Percentiles rank a stretch among this genome's conserved stretches.
Conservation (phyloP, 2,888 invertebrate species). For the Drosophila imparisetae region DNA sequence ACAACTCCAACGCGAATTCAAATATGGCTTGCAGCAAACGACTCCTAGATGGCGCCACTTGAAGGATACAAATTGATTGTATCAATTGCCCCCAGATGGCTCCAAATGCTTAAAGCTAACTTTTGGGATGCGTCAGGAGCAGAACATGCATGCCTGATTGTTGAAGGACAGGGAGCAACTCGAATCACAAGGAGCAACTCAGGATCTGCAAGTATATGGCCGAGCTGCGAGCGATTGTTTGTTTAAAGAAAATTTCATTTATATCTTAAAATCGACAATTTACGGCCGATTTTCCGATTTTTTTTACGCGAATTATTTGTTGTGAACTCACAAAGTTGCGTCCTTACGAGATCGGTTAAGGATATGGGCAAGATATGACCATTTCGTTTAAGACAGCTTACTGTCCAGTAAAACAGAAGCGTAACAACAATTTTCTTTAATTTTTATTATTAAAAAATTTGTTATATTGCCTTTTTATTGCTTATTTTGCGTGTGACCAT, state of each 20-base stretch:
- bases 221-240: background rate
- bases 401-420: conserved; percentile 24
- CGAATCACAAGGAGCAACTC: background rate
- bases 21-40: background rate
- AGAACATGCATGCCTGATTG: background rate
- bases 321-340: background rate
- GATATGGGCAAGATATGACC: background rate
- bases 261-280: background rate
- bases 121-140: background rate
- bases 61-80: background rate
- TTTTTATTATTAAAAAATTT: conserved; percentile 75
- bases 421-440: conserved; percentile 56
- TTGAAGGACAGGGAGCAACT: background rate
- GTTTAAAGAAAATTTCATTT: background rate
- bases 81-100: conserved; percentile 5
- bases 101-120: background rate
- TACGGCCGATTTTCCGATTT: background rate
- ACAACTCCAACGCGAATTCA: background rate
- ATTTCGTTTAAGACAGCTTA: background rate
- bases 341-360: background rate
- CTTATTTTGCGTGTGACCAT: conserved; percentile 61
- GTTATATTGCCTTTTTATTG: conserved; percentile 75
- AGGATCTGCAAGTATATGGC: background rate
- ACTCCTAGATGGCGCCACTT: conserved; percentile 21
- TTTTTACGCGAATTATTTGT: background rate